Evolutionary conservation across 2,888 invertebrate genomes (phyloP), one percentile per base, ranked within the genome.

Genomic region (Aphrophora alni): DNA sequence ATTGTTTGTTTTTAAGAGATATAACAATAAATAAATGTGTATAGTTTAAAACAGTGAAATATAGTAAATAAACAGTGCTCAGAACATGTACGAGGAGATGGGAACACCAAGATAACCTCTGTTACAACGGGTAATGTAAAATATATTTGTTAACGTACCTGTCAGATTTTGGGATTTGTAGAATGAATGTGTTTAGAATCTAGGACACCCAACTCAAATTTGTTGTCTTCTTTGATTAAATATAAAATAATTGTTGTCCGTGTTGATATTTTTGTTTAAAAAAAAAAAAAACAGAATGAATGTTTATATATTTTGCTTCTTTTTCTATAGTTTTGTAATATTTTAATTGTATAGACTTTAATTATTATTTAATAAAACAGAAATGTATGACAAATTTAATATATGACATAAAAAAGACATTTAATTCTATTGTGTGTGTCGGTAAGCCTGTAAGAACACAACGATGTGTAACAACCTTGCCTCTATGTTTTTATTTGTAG

Each of bases 401-500:
- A 59, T 59, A 59, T 59, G 59, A 59, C 59, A 59, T 7, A 59
- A 59, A 33, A 33, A n/a, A 59, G 21, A 59, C n/a, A 59, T 44
- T 33, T 44, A 59, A 59, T 21, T 33, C 33, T 59, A 59, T 59
- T 59, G 59, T 59, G 33, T 33, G 59, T 59, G 21, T 59, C 21
- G 59, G 59, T 59, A 59, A 59, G 59, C 59, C n/a, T 44, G 17
- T 44, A 21, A 21, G 59, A n/a, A 59, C 21, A 59, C 59, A 21
- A 59, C 59, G 59, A 59, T 59, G 59, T 59, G 59, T 59, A 59
- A 21, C n/a, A 21, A 59, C 59, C 59, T 59, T 59, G 59, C 59
- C 59, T 59, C n/a, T 59, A 59, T 59, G 59, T 59, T 59, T 59
- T n/a, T 59, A 59, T 21, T 59, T 59, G 59, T 59, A 59, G 59